These are phyloP conservation scores for Misgurnus mizolepis DNA, from an alignment of 2,113 vertebrate genomes.

Conservation along the genomic window DNA sequence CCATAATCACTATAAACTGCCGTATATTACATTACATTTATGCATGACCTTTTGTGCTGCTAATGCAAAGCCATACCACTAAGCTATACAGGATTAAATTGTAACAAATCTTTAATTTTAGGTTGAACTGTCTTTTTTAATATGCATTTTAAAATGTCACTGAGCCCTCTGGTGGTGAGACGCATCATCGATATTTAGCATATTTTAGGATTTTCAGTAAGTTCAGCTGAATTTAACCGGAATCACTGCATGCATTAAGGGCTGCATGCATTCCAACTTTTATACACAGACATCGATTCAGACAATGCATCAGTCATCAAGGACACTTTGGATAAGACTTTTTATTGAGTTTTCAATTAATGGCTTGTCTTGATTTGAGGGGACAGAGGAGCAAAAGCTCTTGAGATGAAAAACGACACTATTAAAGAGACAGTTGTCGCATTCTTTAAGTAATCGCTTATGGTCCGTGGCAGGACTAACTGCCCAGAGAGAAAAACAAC, in stretches of 20 bases:
- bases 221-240: not conserved
- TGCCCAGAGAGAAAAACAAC: constrained; percentile 33
- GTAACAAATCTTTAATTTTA: too few species aligned
- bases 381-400: constrained; percentile 31
- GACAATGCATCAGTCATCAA: constrained; percentile 18
- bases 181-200: not conserved
- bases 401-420: constrained; percentile 54
- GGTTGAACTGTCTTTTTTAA: not conserved
- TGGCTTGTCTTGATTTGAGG: constrained; percentile 35
- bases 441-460: constrained; percentile 44
- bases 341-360: constrained; percentile 42
- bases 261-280: constrained; percentile 3
- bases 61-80: too few species aligned
- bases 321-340: constrained; percentile 9
- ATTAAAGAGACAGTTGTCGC: constrained; percentile 49
- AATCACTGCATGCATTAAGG: not conserved
- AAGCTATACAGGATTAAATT: too few species aligned
- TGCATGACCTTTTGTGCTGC: too few species aligned
- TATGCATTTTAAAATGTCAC: constrained; percentile 1
- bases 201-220: not conserved
- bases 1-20: too few species aligned
- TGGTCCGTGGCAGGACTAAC: constrained; percentile 25
- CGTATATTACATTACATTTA: too few species aligned
- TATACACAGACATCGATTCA: not conserved
- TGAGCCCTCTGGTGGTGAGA: constrained; percentile 24